Percentiles rank a stretch among this genome's conserved stretches.
These are phyloP conservation scores for Hirundichthys speculiger DNA, from an alignment of 2,113 vertebrate genomes.

Conservation along the genomic window DNA sequence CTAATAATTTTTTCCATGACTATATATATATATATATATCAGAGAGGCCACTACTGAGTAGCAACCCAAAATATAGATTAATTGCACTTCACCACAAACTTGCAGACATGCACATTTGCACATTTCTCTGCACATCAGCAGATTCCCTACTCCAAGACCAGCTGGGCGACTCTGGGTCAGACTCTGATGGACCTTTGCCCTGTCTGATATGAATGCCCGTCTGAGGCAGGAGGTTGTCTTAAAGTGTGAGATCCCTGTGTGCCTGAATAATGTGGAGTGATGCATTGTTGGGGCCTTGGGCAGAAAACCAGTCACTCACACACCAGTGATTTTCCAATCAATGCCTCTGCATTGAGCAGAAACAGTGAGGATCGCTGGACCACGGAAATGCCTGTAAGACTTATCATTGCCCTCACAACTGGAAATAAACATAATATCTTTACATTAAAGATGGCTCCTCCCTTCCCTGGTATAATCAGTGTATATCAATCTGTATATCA, in stretches of 20 bases:
- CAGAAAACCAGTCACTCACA: slow-evolving; percentile 71
- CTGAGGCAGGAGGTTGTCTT: slow-evolving; percentile 43
- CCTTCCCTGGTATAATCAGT: too few relatives aligned
- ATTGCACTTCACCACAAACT: too few relatives aligned
- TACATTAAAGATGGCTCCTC: background rate
- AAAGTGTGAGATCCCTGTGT: slow-evolving; percentile 48
- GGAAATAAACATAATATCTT: background rate
- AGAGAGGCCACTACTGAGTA: too few relatives aligned
- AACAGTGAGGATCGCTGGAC: slow-evolving; percentile 42
- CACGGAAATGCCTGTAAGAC: slow-evolving; percentile 17
- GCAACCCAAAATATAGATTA: too few relatives aligned
- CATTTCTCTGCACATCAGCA: background rate
- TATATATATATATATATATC: too few relatives aligned
- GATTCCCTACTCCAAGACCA: background rate
- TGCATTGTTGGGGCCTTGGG: slow-evolving; percentile 68
- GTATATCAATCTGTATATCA: background rate
- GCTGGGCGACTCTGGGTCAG: slow-evolving; percentile 13
- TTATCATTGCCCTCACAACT: slow-evolving; percentile 7
- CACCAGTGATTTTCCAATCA: slow-evolving; percentile 66
- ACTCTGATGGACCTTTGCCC: slow-evolving; percentile 9
- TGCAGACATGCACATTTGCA: too few relatives aligned
- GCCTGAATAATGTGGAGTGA: slow-evolving; percentile 65
- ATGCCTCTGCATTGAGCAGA: slow-evolving; percentile 56
- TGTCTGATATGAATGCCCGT: slow-evolving; percentile 15
- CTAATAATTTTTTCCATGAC: too few relatives aligned